A percentile compares a stretch with the other conserved stretches of the same genome.
These are phyloP conservation scores for Acromyrmex charruanus DNA, from an alignment of 1,140 invertebrate species.

Conservation along the genomic window DNA sequence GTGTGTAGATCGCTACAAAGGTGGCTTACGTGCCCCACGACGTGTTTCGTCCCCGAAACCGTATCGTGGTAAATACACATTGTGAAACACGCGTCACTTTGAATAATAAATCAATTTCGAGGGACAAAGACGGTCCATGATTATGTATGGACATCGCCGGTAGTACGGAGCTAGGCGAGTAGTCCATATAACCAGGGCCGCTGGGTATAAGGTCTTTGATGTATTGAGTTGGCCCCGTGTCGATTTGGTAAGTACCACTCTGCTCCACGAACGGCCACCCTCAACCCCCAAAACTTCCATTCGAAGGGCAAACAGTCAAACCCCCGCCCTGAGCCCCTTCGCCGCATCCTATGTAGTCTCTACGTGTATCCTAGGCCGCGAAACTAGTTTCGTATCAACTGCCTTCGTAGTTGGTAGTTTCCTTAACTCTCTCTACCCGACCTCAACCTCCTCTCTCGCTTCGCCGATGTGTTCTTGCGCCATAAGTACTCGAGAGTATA, in stretches of 20 bases:
- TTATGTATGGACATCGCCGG: slow-evolving; percentile 85
- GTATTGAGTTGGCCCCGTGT: slow-evolving; percentile 83
- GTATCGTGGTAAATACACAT: slow-evolving; percentile 86
- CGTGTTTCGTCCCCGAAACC: slow-evolving; percentile 76
- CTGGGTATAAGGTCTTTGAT: slow-evolving; percentile 83
- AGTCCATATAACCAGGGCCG: slow-evolving; percentile 76
- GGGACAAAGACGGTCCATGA: slow-evolving; percentile 85
- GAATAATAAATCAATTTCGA: slow-evolving; percentile 87
- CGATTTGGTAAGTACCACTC: slow-evolving; percentile 84
- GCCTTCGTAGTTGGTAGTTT: slow-evolving; percentile 76
- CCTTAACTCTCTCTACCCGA: slow-evolving; percentile 74
- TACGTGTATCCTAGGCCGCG: slow-evolving; percentile 74
- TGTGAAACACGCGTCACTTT: slow-evolving; percentile 86
- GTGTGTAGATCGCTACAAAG: slow-evolving; percentile 72
- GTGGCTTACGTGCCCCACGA: slow-evolving; percentile 65
- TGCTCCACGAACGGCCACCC: slow-evolving; percentile 76
- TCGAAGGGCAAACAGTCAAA: slow-evolving; percentile 79
- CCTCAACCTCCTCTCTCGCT: slow-evolving; percentile 39
- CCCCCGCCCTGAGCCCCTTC: slow-evolving; percentile 22
- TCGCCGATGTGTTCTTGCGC: slow-evolving; percentile 66
- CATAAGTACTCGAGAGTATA: slow-evolving; percentile 62
- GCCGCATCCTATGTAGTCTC: slow-evolving; percentile 55
- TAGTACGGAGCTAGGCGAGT: slow-evolving; percentile 73
- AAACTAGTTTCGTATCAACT: slow-evolving; percentile 78
- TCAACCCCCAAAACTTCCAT: slow-evolving; percentile 82